These are phyloP conservation scores for Spheniscus humboldti DNA, from an alignment of 2,797 vertebrate genomes.

Conservation along the genomic window DNA sequence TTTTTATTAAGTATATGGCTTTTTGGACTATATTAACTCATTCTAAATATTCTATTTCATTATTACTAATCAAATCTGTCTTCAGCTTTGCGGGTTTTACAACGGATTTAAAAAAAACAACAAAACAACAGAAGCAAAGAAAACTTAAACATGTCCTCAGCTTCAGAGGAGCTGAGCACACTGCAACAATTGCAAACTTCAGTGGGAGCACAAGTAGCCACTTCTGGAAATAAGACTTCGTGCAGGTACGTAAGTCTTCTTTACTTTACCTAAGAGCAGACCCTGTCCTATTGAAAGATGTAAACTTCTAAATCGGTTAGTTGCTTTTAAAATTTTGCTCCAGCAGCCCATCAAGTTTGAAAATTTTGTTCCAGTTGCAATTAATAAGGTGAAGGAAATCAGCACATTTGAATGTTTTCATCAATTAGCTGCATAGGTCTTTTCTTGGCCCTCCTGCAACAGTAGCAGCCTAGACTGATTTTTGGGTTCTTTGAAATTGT, in stretches of 20 bases:
- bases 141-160: background rate
- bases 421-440: background rate
- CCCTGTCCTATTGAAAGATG: background rate
- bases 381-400: background rate
- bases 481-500: background rate
- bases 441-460: background rate
- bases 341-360: background rate
- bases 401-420: background rate
- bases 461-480: background rate
- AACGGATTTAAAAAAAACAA: background rate
- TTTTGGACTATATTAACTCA: background rate
- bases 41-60: background rate
- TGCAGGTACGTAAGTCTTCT: background rate
- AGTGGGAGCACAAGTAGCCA: background rate
- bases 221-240: background rate
- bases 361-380: background rate
- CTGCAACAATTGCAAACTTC: background rate
- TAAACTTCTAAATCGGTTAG: background rate
- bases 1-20: background rate
- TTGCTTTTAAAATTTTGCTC: background rate
- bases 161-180: background rate
- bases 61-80: background rate
- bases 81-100: background rate
- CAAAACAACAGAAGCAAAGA: background rate
- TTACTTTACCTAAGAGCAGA: background rate